phyloP scores from a whole-genome alignment of 2,797 vertebrate species.

The Pangasius larnaudii region DNA sequence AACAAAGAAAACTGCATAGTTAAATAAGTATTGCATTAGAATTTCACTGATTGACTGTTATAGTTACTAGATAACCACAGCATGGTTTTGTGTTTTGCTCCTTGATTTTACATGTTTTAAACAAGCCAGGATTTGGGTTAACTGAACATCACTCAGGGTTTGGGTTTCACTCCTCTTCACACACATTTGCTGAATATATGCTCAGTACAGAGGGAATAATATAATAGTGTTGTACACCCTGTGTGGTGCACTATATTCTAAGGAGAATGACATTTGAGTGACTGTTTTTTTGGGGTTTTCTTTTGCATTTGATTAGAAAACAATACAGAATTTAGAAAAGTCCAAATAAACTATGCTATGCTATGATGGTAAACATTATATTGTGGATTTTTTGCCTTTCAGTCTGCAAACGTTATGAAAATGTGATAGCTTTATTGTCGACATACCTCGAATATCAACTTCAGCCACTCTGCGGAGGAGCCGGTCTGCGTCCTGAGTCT shows the following conservation, averaged over 20 bases:
- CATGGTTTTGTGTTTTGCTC: not conserved
- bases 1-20: not conserved
- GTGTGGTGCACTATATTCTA: not conserved
- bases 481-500: conserved; percentile 56
- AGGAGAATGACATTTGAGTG: not conserved
- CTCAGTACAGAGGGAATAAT: not conserved
- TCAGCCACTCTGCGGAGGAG: conserved; percentile 57
- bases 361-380: not conserved
- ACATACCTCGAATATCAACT: conserved; percentile 56
- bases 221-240: not conserved
- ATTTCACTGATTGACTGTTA: not conserved
- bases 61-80: not conserved
- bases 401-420: too few relatives aligned
- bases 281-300: not conserved
- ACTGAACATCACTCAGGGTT: not conserved
- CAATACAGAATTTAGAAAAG: not conserved
- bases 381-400: not conserved
- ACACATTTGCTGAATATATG: not conserved
- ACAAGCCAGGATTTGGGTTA: not conserved
- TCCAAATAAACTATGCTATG: too few relatives aligned
- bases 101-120: not conserved
- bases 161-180: not conserved
- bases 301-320: not conserved
- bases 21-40: not conserved
- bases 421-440: not conserved